Base-by-base conservation (phyloP, 2,113 vertebrate genomes). In the Epinephelus cyanopodus region DNA sequence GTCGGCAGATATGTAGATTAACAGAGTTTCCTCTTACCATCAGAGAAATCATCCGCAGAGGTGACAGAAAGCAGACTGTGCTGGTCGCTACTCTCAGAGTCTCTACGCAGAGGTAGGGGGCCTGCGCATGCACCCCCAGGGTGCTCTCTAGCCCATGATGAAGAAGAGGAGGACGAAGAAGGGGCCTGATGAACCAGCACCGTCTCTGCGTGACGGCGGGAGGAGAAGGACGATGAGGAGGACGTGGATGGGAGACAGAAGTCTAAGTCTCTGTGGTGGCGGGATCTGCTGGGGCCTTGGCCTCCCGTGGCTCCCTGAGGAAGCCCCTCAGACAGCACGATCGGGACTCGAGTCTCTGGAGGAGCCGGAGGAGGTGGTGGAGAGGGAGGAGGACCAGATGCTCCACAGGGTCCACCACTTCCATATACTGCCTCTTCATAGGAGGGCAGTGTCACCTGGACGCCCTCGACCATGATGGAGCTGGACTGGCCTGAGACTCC, bases 351-450 rank as follows among this genome's bases (percentile, higher is more conserved):
- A 33, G 97, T 95, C 90, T 98, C 97, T 0, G 96, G 95, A 0
- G 96, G 95, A 85, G 96, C 92, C 0, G 67, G 57, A 37, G 92
- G 82, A 9, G 94, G 92, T 4, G 89, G 69, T 0, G 89, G 73
- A 42, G 93, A 84, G 33, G 90, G 90, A 37, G 89, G 84, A 39
- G 92, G 73, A 56, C 47, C 85, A 0, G 89, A 72, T n/a, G 80
- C 52, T 4, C 68, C 5, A 70, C 94, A 93, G 83, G 95, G 96
- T 53, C 97, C 97, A 0, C 95, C 90, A 83, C 96, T 97, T 89
- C 98, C 98, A 1, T 99, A 99, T 18, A 99, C 98, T 0, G 99
- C 99, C 93, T 99, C 99, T 91, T 99, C 99, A 0, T 99, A 99
- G 1, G 99, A 99, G 0, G 99, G 99, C 39, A 99, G 93, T 0